A percentile compares a stretch with the other conserved stretches of the same genome.
Conservation (phyloP, 2,113 vertebrate species). For the Sebastes schlegelii region DNA sequence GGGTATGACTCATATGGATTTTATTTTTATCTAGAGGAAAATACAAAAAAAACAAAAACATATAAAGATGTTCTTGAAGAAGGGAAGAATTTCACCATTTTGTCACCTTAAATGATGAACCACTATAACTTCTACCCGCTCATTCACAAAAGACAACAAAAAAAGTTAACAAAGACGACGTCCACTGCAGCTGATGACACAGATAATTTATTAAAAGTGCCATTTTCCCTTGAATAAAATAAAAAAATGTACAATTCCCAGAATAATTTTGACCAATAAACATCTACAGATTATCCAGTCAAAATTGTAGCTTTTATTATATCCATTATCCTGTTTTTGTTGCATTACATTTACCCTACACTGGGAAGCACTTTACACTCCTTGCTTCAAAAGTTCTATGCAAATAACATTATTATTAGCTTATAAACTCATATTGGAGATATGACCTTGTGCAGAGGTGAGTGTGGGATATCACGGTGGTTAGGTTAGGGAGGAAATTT, state of each 20-base stretch:
- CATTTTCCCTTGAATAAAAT: neutral
- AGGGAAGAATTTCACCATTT: neutral
- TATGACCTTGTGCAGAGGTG: neutral
- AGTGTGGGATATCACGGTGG: neutral
- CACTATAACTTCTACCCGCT: neutral
- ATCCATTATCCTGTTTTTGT: neutral
- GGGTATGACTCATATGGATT: conserved; percentile 8
- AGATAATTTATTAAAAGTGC: neutral
- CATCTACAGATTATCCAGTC: no score
- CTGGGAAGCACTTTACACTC: neutral
- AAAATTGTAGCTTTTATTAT: neutral
- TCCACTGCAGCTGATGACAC: neutral
- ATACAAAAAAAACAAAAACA: neutral
- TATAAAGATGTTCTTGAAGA: neutral
- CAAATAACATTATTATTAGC: neutral
- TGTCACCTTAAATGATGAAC: neutral
- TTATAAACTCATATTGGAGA: no score
- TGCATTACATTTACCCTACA: neutral
- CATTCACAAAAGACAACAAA: neutral
- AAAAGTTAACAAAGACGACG: neutral
- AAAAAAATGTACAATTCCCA: neutral
- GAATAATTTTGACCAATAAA: neutral
- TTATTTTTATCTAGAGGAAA: neutral
- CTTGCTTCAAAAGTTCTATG: neutral
- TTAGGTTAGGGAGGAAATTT: neutral